These are phyloP conservation scores for Micropterix aruncella DNA, from an alignment of 2,888 invertebrate species.

Conservation along the genomic window DNA sequence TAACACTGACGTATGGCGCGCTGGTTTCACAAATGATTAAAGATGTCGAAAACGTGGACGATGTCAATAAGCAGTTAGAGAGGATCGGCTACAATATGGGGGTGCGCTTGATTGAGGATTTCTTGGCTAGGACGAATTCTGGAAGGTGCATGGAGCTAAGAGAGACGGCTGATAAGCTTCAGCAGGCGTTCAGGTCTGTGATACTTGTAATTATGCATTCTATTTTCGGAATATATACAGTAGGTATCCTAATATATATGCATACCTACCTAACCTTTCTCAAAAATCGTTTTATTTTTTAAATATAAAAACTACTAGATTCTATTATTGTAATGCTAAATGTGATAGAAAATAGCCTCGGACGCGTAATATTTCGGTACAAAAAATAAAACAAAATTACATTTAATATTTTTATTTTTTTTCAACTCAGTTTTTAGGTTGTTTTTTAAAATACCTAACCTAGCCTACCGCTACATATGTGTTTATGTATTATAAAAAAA, in stretches of 20 bases:
- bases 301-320: background rate
- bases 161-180: slow-evolving; percentile 93
- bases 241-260: no score
- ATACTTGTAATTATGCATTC: slow-evolving; percentile 17
- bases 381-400: background rate
- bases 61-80: slow-evolving; percentile 94
- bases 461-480: slow-evolving; percentile 7
- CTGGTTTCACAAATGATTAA: slow-evolving; percentile 93
- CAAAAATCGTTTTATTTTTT: background rate
- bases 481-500: no score
- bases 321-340: no score
- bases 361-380: no score
- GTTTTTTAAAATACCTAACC: slow-evolving; percentile 9
- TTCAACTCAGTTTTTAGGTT: no score
- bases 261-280: slow-evolving; percentile 12
- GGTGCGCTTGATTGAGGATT: slow-evolving; percentile 93
- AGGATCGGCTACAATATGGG: slow-evolving; percentile 98
- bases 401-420: background rate
- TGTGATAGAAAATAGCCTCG: no score
- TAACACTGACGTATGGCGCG: slow-evolving; percentile 95
- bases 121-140: slow-evolving; percentile 79
- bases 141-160: slow-evolving; percentile 89
- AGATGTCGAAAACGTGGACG: slow-evolving; percentile 92
- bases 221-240: no score
- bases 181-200: slow-evolving; percentile 48